phyloP scores from a whole-genome alignment of 1,140 invertebrate genomes.

The Rhyacophila brunnea region DNA sequence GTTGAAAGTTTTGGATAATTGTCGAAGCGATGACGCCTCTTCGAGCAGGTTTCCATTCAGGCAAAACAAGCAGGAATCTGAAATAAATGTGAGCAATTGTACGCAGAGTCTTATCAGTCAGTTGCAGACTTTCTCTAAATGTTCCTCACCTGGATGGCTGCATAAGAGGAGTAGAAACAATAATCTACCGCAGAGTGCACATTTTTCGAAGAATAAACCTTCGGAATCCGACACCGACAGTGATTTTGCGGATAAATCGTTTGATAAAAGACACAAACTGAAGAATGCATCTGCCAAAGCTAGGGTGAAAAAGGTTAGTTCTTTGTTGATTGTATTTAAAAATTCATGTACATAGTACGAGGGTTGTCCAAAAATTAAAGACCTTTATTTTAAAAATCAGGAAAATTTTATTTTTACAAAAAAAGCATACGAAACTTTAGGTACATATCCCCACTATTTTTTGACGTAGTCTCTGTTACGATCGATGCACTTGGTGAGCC shows the following conservation, averaged over 20 bases:
- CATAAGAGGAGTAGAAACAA: neutral
- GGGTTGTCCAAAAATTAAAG: no score
- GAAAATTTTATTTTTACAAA: no score
- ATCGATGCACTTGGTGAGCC: no score
- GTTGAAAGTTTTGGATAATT: neutral
- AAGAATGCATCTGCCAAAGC: neutral
- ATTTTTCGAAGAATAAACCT: neutral
- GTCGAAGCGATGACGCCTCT: neutral
- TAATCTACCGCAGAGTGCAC: neutral
- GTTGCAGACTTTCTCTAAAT: conserved; percentile 6
- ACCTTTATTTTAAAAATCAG: no score
- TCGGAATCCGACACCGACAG: neutral
- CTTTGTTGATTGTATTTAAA: no score
- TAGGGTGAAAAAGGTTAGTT: neutral
- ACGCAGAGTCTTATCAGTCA: conserved; percentile 13
- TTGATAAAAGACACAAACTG: neutral
- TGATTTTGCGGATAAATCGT: conserved; percentile 9
- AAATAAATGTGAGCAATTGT: neutral
- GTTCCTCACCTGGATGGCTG: conserved; percentile 11
- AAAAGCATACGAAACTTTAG: no score
- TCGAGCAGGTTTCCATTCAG: neutral
- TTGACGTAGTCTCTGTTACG: no score
- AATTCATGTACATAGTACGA: no score
- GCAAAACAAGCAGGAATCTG: neutral
- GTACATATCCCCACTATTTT: no score